A percentile compares a stretch with the other conserved stretches of the same genome.
Conservation (phyloP, 37 sponge, comb jelly and placozoan genomes). For the Ephydatia muelleri region DNA sequence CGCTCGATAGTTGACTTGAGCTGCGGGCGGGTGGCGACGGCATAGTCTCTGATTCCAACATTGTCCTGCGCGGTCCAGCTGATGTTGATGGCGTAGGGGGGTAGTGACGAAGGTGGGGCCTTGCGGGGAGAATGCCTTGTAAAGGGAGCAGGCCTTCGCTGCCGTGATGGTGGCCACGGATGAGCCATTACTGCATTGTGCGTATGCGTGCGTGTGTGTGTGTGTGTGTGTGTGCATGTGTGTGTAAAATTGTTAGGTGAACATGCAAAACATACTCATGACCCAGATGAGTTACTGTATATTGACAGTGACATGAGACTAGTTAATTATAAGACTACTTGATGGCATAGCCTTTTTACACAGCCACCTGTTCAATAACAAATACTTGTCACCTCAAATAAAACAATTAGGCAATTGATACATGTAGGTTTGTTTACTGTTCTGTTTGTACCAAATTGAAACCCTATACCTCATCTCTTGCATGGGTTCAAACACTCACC, state of each 20-base stretch:
- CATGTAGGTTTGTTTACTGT: too few species aligned
- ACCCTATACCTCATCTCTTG: too few species aligned
- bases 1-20: background rate
- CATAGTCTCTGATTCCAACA: slow-evolving; percentile 50
- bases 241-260: too few species aligned
- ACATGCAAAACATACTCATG: too few species aligned
- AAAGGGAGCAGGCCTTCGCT: slow-evolving; percentile 13
- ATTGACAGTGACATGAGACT: too few species aligned
- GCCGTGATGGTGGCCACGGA: background rate
- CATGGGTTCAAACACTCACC: slow-evolving; percentile 29
- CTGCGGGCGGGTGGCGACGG: slow-evolving; percentile 47
- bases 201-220: background rate
- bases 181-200: background rate
- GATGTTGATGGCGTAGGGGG: slow-evolving; percentile 55
- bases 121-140: slow-evolving; percentile 8
- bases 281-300: too few species aligned
- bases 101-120: slow-evolving; percentile 17
- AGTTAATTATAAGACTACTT: too few species aligned
- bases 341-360: too few species aligned
- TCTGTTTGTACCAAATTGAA: too few species aligned
- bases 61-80: slow-evolving; percentile 66
- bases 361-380: too few species aligned
- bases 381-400: too few species aligned
- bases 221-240: background rate
- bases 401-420: too few species aligned